Base-by-base conservation (phyloP, 1,140 invertebrate genomes). In the Neelides sp. region DNA sequence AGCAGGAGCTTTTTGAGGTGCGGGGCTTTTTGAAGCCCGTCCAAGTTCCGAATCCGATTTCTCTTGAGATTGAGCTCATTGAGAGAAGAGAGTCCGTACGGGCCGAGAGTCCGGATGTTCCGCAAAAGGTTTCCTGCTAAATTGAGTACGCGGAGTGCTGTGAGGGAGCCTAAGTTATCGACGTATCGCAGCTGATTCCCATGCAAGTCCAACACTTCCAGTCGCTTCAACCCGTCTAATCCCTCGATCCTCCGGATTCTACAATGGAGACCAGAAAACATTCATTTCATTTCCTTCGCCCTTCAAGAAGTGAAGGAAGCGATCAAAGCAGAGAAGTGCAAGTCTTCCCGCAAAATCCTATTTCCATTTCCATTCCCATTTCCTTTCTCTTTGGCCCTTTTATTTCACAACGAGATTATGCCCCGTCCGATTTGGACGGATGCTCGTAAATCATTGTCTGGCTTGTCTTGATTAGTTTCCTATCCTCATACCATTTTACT, bases 201-300 rank as follows among this genome's bases (percentile, higher is more conserved):
- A 68, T 94, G 88, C 50, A 92, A 71, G 70, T 94, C 88, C 42
- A 92, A 68, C n/a, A 92, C 85, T 71, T 89, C 85, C 54, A 89
- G 66, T 66, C 83, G 82, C 23, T 72, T 66, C 42, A 86, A 67
- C 48, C 69, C 73, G 45, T 78, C 74, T 48, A 89, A 66, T 36
- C 84, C 84, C 66, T 88, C 83, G 47, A 84, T 81, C 62, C 74
- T 74, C 63, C 75, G 77, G 52, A 85, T 79, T 66, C 80, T 83
- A 65, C 36, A 66, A 48, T 23, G 28, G 24, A 23, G 40, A 34
- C 23, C 26, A 27, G 27, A 51, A 30, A 43, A 41, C 23, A 49
- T 32, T 51, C 50, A 47, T 49, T 30, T 47, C 15, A 17, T 41
- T 44, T 15, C 32, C 17, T n/a, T 48, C 17, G 32, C 47, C 43